Percentiles rank a stretch among this genome's conserved stretches.
phyloP scores from a whole-genome alignment of 2,113 vertebrate genomes.

The Podiceps cristatus region DNA sequence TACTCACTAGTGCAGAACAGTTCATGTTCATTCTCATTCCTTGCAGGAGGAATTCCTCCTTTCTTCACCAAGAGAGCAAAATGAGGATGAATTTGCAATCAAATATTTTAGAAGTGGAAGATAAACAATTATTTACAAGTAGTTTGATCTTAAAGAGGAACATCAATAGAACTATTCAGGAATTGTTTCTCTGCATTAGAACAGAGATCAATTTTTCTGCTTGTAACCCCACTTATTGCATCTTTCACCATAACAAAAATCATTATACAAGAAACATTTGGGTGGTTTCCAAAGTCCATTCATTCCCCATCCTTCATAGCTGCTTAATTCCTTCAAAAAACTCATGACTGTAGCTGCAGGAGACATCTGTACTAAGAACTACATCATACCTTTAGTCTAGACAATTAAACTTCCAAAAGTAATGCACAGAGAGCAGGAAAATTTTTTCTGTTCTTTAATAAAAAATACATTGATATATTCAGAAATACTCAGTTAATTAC shows the following conservation, averaged over 20 bases:
- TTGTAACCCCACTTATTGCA: neutral
- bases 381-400: constrained; percentile 33
- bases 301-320: constrained; percentile 7
- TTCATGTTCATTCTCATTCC: neutral
- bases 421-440: constrained; percentile 38
- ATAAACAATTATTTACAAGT: neutral
- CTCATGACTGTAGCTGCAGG: constrained; percentile 16
- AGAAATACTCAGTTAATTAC: constrained; percentile 36
- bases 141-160: neutral
- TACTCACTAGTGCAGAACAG: neutral
- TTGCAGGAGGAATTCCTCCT: neutral
- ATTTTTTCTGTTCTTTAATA: neutral
- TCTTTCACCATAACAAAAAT: neutral
- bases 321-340: constrained; percentile 50
- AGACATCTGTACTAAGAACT: constrained; percentile 1
- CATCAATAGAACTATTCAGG: neutral
- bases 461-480: constrained; percentile 6
- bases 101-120: neutral
- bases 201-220: constrained; percentile 24
- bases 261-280: neutral
- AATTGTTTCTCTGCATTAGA: neutral
- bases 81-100: neutral
- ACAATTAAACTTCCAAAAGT: constrained; percentile 26
- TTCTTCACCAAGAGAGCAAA: neutral
- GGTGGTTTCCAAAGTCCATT: constrained; percentile 40